Conservation (phyloP, 2,113 vertebrate genomes). For the Tricholaema leucomelas region DNA sequence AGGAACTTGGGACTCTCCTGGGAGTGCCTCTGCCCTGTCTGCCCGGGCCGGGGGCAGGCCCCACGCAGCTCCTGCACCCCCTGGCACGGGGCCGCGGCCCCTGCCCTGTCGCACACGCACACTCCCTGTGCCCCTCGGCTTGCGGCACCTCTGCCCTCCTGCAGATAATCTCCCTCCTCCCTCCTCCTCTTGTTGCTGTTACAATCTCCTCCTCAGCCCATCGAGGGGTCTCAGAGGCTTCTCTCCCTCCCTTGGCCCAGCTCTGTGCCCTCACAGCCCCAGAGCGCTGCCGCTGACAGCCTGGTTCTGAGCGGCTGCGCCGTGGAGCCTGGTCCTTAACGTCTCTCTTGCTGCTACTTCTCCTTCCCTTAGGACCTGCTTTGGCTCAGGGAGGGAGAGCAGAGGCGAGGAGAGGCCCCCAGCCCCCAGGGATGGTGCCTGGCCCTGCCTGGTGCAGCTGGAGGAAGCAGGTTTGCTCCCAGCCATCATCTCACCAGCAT, state of each 20-base stretch:
- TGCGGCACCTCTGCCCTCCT: background rate
- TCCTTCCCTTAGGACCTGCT: background rate
- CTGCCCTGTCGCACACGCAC: constrained; percentile 51
- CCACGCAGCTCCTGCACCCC: background rate
- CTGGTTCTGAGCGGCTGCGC: background rate
- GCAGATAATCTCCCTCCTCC: background rate
- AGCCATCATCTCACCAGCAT: constrained; percentile 26
- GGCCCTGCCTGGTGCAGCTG: background rate
- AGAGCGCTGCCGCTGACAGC: background rate
- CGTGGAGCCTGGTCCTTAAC: background rate
- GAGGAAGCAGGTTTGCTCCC: constrained; percentile 25
- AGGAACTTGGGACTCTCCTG: constrained; percentile 45
- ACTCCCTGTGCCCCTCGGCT: background rate
- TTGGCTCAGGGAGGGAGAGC: background rate
- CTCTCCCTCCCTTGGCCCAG: background rate
- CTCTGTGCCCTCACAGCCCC: background rate
- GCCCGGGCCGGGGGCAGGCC: background rate
- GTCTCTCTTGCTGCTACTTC: constrained; percentile 49
- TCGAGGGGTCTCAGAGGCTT: rapidly evolving
- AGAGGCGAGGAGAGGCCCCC: background rate
- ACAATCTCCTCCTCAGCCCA: constrained; percentile 1
- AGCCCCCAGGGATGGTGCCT: background rate
- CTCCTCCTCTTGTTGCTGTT: constrained; percentile 15
- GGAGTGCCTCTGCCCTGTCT: background rate
- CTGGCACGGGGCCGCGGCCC: background rate